Base-by-base conservation (phyloP, 92 coral and sea anemone genomes). In the Actinernus sp. region DNA sequence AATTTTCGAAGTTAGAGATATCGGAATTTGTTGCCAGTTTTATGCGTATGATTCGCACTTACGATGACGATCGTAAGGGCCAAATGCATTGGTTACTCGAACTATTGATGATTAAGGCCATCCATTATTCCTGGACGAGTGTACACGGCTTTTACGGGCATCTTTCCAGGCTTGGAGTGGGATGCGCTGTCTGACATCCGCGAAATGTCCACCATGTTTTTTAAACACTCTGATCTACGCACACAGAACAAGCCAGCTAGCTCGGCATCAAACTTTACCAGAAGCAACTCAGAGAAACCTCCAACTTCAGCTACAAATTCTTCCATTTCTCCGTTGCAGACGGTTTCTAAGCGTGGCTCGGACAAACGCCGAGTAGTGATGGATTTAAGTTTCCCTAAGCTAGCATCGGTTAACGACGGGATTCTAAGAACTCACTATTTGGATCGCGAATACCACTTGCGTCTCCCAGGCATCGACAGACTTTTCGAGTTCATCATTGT, bases 381-480 rank as follows among this genome's bases (percentile, higher is more conserved):
- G 54, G 73, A 74, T 11, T 52, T 73, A 3, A 82, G 78, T 37
- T 58, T 74, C 46, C 88, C 58, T 29, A 63, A 30, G 12, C 41
- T 58, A 12, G 16, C 32, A 37, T 69, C 67, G 4, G 73, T 82
- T 14, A 65, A 81, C 55, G 46, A 68, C 20, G 76, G 88, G 8
- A 72, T 80, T 41, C 56, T 49, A n/a, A 72, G 57, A 57, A 74
- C 71, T 45, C 26, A 29, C 23, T 80, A 61, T 63, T 63, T 82
- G 0, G 37, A 48, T 32, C 67, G 52, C 31, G 51, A 68, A 26
- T 72, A 36, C 45, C 33, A 53, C 18, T 57, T 82, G 23, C 74
- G 65, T 9, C 26, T 73, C 20, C 81, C 71, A 22, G 75, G 75
- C 46, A 63, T 74, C 23, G 82, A 74, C 43, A 65, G 65, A 7